phyloP scores from a whole-genome alignment of 2,797 vertebrate species.

The Anolis apletophallus region DNA sequence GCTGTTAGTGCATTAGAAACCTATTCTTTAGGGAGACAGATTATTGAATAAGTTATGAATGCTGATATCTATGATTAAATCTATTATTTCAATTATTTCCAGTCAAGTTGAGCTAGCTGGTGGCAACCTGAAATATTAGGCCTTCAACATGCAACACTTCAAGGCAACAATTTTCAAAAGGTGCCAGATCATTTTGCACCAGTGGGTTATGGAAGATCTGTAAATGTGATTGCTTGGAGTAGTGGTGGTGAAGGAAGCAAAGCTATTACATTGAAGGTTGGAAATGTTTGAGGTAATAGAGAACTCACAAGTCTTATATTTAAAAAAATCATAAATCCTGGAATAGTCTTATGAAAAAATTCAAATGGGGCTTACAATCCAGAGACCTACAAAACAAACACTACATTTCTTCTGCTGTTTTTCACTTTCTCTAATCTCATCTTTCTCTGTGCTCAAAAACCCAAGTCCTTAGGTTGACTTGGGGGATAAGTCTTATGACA shows the following conservation, averaged over 20 bases:
- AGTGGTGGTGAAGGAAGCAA: too few relatives aligned
- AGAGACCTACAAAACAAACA: background rate
- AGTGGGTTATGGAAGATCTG: conserved; percentile 17
- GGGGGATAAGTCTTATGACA: background rate
- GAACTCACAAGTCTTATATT: background rate
- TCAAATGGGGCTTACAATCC: background rate
- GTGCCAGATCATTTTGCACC: conserved; percentile 20
- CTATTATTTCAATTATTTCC: conserved; percentile 34
- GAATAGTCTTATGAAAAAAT: conserved; percentile 1
- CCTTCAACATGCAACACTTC: background rate
- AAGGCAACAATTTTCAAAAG: conserved; percentile 18
- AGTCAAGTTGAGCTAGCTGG: conserved; percentile 12
- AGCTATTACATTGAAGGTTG: background rate
- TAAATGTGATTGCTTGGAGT: background rate
- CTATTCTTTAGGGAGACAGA: background rate
- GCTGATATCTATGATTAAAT: background rate
- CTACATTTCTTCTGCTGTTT: conserved; percentile 33
- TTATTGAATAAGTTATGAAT: background rate
- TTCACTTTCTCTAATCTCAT: too few relatives aligned
- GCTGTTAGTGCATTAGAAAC: background rate
- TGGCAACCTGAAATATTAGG: background rate
- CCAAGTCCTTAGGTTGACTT: background rate
- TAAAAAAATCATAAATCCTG: background rate
- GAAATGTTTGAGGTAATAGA: background rate
- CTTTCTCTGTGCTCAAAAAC: too few relatives aligned